Evolutionary conservation across 2,113 vertebrate species (phyloP).

Genomic region (Amia ocellicauda): DNA sequence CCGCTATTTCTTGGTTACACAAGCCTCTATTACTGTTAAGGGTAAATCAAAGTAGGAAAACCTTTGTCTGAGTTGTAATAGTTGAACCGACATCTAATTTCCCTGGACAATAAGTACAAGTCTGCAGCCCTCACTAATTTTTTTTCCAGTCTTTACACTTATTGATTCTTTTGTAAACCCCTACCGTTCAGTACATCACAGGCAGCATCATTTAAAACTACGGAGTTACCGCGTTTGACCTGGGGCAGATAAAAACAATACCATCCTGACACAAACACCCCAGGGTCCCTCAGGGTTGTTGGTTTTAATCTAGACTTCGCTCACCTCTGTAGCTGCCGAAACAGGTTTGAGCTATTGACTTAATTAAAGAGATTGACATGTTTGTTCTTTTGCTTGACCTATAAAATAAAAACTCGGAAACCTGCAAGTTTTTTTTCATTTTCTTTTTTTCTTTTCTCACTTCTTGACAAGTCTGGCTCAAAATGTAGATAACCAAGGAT

Average conservation of each 20-base stretch:
- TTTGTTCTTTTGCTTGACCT: slow-evolving; percentile 52
- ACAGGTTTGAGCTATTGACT: slow-evolving; percentile 42
- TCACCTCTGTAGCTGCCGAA: slow-evolving; percentile 28
- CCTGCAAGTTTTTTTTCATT: neutral
- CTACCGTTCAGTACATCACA: slow-evolving; percentile 68
- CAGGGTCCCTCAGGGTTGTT: slow-evolving; percentile 17
- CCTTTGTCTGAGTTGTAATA: slow-evolving; percentile 71
- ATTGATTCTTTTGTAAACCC: slow-evolving; percentile 73
- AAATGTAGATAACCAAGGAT: neutral
- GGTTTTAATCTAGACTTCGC: slow-evolving; percentile 40
- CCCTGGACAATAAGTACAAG: slow-evolving; percentile 73
- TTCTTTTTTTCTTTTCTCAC: neutral
- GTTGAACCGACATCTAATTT: slow-evolving; percentile 76
- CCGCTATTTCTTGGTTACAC: slow-evolving; percentile 36
- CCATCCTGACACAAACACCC: slow-evolving; percentile 15
- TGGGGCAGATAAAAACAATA: slow-evolving; percentile 47
- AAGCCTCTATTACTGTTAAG: slow-evolving; percentile 62
- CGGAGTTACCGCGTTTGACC: slow-evolving; percentile 65
- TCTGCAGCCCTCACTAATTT: slow-evolving; percentile 61
- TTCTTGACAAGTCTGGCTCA: neutral
- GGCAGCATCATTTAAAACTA: slow-evolving; percentile 63
- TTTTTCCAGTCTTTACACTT: slow-evolving; percentile 75
- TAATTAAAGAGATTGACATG: slow-evolving; percentile 43
- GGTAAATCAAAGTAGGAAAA: slow-evolving; percentile 71
- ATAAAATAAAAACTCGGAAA: neutral